A percentile compares a stretch with the other conserved stretches of the same genome.
Evolutionary conservation across 1,140 invertebrate genomes (phyloP).

Genomic region (Conus betulinus): DNA sequence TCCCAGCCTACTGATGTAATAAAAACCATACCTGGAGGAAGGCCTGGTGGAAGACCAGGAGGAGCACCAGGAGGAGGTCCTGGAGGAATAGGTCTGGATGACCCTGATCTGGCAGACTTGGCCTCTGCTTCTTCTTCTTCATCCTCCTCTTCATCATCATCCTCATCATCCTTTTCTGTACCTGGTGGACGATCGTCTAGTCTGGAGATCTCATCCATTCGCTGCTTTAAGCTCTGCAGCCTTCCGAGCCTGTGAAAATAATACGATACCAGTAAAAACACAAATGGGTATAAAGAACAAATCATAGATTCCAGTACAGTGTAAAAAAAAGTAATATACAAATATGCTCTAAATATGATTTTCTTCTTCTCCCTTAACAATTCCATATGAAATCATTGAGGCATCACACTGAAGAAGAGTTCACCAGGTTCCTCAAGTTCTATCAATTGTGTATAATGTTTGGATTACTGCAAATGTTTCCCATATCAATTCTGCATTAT

Average conservation of each 20-base stretch:
- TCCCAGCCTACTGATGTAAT: not conserved
- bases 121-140: constrained; percentile 51
- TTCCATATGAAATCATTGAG: too few relatives aligned
- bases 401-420: too few relatives aligned
- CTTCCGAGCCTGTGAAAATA: constrained; percentile 31
- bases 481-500: too few relatives aligned
- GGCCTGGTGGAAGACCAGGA: constrained; percentile 69
- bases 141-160: constrained; percentile 52
- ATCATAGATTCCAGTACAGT: not conserved
- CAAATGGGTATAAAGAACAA: not conserved
- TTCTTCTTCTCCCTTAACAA: too few relatives aligned
- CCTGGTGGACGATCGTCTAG: constrained; percentile 46
- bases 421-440: too few relatives aligned
- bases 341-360: too few relatives aligned
- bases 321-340: too few relatives aligned
- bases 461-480: too few relatives aligned
- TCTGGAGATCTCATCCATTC: constrained; percentile 41
- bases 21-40: constrained; percentile 61
- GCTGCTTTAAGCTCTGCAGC: constrained; percentile 42
- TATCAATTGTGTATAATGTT: too few relatives aligned
- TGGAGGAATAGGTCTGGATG: constrained; percentile 34
- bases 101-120: constrained; percentile 35
- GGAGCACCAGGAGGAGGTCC: constrained; percentile 56
- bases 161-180: constrained; percentile 48
- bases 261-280: not conserved